A percentile compares a stretch with the other conserved stretches of the same genome.
These are phyloP conservation scores for Embiotoca jacksoni DNA, from an alignment of 2,113 vertebrate species.

Conservation along the genomic window DNA sequence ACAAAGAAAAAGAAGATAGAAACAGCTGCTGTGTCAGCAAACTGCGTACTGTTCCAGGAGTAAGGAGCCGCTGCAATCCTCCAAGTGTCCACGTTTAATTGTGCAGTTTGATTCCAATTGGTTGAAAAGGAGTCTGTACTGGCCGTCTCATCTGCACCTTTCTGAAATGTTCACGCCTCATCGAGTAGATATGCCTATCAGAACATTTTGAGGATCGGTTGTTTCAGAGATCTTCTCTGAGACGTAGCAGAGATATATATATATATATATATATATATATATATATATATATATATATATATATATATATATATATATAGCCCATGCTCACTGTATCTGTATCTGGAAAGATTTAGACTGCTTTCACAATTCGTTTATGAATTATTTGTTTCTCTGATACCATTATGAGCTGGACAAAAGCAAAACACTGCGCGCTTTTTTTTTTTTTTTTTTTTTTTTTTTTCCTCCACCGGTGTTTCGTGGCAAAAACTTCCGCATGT, in stretches of 20 bases:
- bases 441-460: not conserved
- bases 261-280: not conserved
- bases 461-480: not conserved
- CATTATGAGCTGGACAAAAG: not conserved
- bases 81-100: conserved; percentile 7
- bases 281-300: not conserved
- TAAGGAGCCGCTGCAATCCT: not conserved
- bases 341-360: not conserved
- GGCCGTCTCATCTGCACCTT: not conserved
- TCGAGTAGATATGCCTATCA: not conserved
- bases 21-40: conserved; percentile 23
- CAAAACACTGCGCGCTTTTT: not conserved
- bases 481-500: not conserved
- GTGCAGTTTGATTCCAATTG: not conserved
- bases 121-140: not conserved
- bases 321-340: not conserved
- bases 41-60: conserved; percentile 13
- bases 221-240: not conserved
- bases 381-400: not conserved
- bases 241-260: not conserved
- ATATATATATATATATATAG: not conserved
- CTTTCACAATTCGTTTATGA: conserved; percentile 12
- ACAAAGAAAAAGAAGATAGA: not conserved
- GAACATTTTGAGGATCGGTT: not conserved
- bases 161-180: not conserved